A percentile compares a stretch with the other conserved stretches of the same genome.
Evolutionary conservation across 1,140 invertebrate genomes (phyloP).

Genomic region (Drosophila prosaltans): DNA sequence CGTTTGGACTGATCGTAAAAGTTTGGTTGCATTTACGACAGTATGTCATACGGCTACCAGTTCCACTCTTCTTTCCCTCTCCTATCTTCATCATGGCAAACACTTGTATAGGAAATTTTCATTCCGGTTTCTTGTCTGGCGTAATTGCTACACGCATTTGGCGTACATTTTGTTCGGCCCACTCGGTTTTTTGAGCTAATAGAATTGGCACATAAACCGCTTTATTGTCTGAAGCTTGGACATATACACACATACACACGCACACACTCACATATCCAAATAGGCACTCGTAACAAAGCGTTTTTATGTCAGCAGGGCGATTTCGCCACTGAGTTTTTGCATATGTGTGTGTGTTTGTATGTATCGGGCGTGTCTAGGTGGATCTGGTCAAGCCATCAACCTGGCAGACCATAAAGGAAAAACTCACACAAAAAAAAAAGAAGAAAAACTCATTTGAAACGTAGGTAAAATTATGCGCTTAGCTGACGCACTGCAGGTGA

Average conservation of each 20-base stretch:
- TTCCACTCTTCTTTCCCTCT: not conserved
- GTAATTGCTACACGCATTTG: slow-evolving; percentile 67
- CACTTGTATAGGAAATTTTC: slow-evolving; percentile 33
- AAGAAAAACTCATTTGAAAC: slow-evolving; percentile 51
- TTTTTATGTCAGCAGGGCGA: slow-evolving; percentile 71
- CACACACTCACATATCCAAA: slow-evolving; percentile 15
- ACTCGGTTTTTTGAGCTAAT: slow-evolving; percentile 63
- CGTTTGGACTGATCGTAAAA: slow-evolving; percentile 18
- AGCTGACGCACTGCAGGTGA: slow-evolving; percentile 73
- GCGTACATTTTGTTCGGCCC: slow-evolving; percentile 39
- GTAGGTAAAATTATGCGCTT: slow-evolving; percentile 53
- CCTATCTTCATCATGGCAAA: not conserved
- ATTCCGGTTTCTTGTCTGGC: slow-evolving; percentile 33
- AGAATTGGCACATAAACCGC: slow-evolving; percentile 78
- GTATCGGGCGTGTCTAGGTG: slow-evolving; percentile 1
- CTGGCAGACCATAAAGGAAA: slow-evolving; percentile 23
- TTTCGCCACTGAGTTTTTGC: slow-evolving; percentile 54
- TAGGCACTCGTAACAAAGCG: slow-evolving; percentile 51
- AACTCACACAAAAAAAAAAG: slow-evolving; percentile 44
- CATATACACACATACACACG: slow-evolving; percentile 18
- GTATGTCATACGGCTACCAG: slow-evolving; percentile 8
- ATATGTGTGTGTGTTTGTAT: slow-evolving; percentile 31
- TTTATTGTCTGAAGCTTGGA: slow-evolving; percentile 60
- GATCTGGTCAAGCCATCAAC: slow-evolving; percentile 43
- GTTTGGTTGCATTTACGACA: slow-evolving; percentile 22